phyloP scores from a whole-genome alignment of 2,113 vertebrate species.

The Oreocharis arfaki region DNA sequence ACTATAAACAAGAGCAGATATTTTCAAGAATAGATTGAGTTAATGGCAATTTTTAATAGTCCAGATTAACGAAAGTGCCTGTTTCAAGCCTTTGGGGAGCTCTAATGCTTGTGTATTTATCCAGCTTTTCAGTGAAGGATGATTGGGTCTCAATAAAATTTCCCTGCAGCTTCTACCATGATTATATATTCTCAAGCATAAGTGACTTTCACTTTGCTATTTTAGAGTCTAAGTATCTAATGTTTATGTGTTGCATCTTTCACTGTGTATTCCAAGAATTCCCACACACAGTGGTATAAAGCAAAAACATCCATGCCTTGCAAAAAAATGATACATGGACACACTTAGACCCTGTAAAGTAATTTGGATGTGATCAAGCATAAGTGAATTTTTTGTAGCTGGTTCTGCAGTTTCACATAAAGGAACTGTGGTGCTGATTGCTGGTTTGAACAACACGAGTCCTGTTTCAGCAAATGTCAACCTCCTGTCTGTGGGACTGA shows the following conservation, averaged over 20 bases:
- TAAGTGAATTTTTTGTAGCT: neutral
- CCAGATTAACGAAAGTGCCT: neutral
- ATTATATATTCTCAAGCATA: neutral
- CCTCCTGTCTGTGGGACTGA: neutral
- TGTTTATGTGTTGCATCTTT: neutral
- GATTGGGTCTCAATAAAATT: neutral
- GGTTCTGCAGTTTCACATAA: neutral
- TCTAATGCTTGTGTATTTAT: neutral
- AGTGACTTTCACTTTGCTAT: neutral
- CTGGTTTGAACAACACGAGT: neutral
- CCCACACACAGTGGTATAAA: fast-evolving
- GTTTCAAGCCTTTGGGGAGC: neutral
- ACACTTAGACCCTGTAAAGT: neutral
- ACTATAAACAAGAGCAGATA: neutral
- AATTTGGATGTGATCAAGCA: neutral
- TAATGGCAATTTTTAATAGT: neutral
- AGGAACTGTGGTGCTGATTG: neutral
- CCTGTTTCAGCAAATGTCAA: neutral
- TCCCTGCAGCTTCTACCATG: neutral
- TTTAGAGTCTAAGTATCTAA: neutral
- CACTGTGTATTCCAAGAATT: neutral
- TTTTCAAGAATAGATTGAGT: neutral
- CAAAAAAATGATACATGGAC: neutral
- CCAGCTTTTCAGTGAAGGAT: neutral
- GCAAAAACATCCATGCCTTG: neutral